phyloP scores from a whole-genome alignment of 2,888 invertebrate species.

The Melolontha melolontha region DNA sequence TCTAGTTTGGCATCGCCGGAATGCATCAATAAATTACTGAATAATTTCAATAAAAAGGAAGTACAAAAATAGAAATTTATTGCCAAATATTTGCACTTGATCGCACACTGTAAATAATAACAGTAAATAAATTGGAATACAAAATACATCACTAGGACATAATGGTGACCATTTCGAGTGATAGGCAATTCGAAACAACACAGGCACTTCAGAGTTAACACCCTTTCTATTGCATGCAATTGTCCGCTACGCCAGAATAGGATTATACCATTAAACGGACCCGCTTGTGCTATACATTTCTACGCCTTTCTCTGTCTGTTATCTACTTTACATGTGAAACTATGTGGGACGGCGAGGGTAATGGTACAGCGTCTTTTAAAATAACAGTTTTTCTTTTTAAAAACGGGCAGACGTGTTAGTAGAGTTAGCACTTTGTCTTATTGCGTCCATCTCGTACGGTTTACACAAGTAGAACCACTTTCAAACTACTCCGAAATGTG shows the following conservation, averaged over 20 bases:
- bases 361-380: conserved; percentile 31
- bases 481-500: conserved; percentile 52
- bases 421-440: conserved; percentile 63
- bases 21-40: conserved; percentile 48
- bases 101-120: conserved; percentile 50
- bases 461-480: conserved; percentile 56
- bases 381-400: conserved; percentile 41
- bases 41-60: conserved; percentile 55
- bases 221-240: conserved; percentile 52
- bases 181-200: conserved; percentile 52
- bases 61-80: conserved; percentile 59
- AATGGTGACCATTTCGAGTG: conserved; percentile 52
- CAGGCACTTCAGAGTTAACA: conserved; percentile 51
- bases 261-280: conserved; percentile 45
- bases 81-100: conserved; percentile 56
- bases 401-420: conserved; percentile 51
- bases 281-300: conserved; percentile 28
- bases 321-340: conserved; percentile 30
- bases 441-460: conserved; percentile 61
- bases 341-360: conserved; percentile 13
- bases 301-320: conserved; percentile 27
- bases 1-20: conserved; percentile 46
- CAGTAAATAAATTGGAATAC: conserved; percentile 36
- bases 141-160: conserved; percentile 42
- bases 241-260: conserved; percentile 44